Percentiles rank a stretch among this genome's conserved stretches.
Evolutionary conservation across 2,797 vertebrate genomes (phyloP).

Genomic region (Gymnothorax javanicus): DNA sequence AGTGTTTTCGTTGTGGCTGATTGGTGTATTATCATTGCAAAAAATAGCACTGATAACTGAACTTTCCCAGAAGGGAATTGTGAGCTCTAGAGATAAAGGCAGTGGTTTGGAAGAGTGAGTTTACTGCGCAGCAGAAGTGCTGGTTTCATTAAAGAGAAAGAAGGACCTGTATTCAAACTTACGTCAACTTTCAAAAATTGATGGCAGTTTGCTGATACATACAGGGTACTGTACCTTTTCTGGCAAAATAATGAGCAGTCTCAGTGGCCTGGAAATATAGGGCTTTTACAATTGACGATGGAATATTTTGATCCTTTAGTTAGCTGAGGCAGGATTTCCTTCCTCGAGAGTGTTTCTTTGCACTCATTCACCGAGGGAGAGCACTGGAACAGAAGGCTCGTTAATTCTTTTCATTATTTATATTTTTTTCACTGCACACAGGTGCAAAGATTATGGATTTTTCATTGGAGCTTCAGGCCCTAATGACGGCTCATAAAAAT

Average conservation of each 20-base stretch:
- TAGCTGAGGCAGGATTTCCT: not conserved
- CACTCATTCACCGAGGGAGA: not conserved
- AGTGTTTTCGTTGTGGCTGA: too few species aligned
- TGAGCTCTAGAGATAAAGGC: not conserved
- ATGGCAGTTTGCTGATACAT: not conserved
- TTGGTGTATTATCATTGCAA: too few species aligned
- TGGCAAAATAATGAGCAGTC: not conserved
- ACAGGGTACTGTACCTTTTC: not conserved
- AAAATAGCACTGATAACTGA: not conserved
- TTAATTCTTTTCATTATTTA: not conserved
- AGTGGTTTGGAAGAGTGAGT: not conserved
- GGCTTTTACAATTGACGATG: not conserved
- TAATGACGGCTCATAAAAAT: not conserved
- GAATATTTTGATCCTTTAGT: conserved; percentile 8
- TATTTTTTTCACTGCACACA: not conserved
- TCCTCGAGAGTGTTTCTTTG: not conserved
- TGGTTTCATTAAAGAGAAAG: not conserved
- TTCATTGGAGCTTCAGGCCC: not conserved
- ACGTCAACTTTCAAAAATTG: not conserved
- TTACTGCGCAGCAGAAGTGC: not conserved
- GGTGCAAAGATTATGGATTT: not conserved
- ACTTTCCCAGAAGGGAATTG: not conserved
- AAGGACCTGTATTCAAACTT: not conserved
- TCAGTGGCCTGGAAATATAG: not conserved
- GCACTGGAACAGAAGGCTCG: conserved; percentile 9